phyloP scores from a whole-genome alignment of 2,113 vertebrate species.

The Nettapus auritus region DNA sequence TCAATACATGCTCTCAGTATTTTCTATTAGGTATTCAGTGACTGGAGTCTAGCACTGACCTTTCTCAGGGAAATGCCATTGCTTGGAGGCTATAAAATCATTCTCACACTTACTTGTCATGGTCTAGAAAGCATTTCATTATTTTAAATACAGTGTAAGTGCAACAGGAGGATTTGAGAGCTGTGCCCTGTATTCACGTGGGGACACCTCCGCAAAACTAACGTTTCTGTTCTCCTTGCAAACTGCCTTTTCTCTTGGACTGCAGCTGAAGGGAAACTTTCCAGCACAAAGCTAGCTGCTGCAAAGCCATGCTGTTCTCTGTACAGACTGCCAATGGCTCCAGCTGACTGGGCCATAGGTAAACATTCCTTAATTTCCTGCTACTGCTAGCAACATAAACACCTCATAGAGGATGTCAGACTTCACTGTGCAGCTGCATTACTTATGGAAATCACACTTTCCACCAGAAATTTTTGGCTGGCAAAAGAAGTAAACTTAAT shows the following conservation, averaged over 20 bases:
- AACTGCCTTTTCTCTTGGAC: not conserved
- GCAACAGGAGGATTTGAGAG: not conserved
- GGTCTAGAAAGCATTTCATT: not conserved
- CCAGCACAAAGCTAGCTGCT: not conserved
- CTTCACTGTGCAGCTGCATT: not conserved
- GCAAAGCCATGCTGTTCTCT: not conserved
- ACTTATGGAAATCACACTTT: not conserved
- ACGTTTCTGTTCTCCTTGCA: not conserved
- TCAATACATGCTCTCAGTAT: not conserved
- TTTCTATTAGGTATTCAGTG: not conserved
- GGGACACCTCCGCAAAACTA: not conserved
- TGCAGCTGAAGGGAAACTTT: not conserved
- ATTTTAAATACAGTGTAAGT: not conserved
- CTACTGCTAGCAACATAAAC: not conserved
- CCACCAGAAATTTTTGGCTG: not conserved
- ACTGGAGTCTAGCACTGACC: not conserved
- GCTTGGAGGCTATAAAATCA: not conserved
- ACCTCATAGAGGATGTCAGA: not conserved
- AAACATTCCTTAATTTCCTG: not conserved
- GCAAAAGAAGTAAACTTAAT: not conserved
- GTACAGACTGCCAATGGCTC: not conserved
- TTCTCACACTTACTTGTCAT: not conserved
- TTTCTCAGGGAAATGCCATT: not conserved
- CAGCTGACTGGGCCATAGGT: not conserved
- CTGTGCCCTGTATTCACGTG: accelerated